These are phyloP conservation scores for Myrmophylax atrothorax DNA, from an alignment of 2,113 vertebrate species.

Conservation along the genomic window DNA sequence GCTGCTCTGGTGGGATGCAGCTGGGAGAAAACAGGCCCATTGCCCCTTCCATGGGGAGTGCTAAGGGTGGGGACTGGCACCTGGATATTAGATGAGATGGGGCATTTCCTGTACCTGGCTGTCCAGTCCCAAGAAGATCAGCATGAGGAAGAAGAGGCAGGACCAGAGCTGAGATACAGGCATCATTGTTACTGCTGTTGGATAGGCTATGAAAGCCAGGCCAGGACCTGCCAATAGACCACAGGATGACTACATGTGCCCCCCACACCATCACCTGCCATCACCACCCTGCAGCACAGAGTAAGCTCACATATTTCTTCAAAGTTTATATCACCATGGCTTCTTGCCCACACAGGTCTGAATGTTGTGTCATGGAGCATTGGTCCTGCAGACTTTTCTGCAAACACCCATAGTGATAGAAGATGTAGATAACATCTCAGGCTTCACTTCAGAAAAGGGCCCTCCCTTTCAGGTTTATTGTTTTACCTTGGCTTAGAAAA, in stretches of 20 bases:
- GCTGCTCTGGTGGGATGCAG: background rate
- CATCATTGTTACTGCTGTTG: constrained; percentile 86
- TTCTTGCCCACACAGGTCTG: background rate
- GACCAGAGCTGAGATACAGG: constrained; percentile 88
- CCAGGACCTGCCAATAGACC: constrained; percentile 80
- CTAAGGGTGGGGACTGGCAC: background rate
- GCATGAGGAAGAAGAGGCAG: constrained; percentile 93
- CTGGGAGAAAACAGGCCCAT: background rate
- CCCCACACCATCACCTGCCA: background rate
- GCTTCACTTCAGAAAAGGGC: background rate
- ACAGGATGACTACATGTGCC: background rate
- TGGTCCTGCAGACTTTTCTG: background rate
- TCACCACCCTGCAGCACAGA: background rate
- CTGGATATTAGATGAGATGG: background rate
- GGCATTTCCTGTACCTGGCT: constrained; percentile 78
- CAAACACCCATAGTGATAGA: background rate
- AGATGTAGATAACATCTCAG: background rate
- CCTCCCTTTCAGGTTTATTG: background rate
- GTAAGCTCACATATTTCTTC: background rate
- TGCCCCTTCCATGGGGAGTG: background rate
- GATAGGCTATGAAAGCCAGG: constrained; percentile 86
- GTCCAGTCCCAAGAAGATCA: constrained; percentile 89
- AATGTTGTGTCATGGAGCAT: background rate
- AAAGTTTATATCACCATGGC: background rate
- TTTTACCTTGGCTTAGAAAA: background rate